phyloP scores from a whole-genome alignment of 2,113 vertebrate genomes.

The Ochotona curzoniae region DNA sequence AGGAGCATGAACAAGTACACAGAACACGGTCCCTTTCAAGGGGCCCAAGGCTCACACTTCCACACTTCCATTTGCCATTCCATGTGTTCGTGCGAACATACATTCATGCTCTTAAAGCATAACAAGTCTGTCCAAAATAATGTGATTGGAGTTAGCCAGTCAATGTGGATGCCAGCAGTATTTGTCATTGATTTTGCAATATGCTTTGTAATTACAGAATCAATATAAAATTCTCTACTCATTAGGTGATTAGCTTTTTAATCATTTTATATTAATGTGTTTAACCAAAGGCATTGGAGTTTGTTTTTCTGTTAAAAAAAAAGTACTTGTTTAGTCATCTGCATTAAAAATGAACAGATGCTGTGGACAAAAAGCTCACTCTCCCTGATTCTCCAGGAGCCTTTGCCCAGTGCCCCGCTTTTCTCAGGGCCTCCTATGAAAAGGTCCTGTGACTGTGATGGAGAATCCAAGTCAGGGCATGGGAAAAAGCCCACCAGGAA shows the following conservation, averaged over 20 bases:
- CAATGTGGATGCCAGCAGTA: slow-evolving; percentile 75
- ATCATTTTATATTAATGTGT: slow-evolving; percentile 80
- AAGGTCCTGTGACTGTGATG: background rate
- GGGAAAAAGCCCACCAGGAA: background rate
- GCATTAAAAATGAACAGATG: slow-evolving; percentile 66
- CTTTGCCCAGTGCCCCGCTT: background rate
- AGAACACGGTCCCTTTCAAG: background rate
- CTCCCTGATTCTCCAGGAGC: background rate
- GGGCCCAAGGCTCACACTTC: background rate
- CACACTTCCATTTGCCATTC: background rate
- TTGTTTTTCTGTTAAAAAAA: slow-evolving; percentile 22
- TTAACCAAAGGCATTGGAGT: slow-evolving; percentile 75
- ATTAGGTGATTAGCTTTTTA: slow-evolving; percentile 80
- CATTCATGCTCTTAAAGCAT: slow-evolving; percentile 8
- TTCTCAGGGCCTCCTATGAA: background rate
- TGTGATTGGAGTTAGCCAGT: slow-evolving; percentile 60
- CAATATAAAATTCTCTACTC: slow-evolving; percentile 81
- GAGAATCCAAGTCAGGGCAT: background rate
- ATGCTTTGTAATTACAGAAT: slow-evolving; percentile 81
- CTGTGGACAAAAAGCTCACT: background rate
- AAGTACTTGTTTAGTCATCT: slow-evolving; percentile 71
- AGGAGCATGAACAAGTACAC: background rate
- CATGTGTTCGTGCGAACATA: background rate
- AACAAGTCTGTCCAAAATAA: background rate
- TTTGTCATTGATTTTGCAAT: slow-evolving; percentile 81